Conservation (phyloP, 2,797 vertebrate genomes). For the Bradypodion ventrale region DNA sequence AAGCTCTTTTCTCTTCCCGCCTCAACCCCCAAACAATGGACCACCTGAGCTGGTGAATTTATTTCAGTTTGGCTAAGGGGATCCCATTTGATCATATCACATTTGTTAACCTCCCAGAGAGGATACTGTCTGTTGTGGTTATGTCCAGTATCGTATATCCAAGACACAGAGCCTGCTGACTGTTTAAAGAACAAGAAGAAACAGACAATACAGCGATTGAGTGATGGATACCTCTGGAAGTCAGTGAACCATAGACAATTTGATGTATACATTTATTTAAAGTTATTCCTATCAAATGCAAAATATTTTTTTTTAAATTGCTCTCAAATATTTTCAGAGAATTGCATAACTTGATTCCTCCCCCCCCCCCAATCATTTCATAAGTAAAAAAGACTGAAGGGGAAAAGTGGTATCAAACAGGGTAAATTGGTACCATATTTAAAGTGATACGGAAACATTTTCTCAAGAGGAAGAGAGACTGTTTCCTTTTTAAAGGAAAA, state of each 20-base stretch:
- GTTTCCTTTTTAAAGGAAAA: too few relatives aligned
- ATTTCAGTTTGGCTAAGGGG: slow-evolving; percentile 70
- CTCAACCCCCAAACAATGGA: slow-evolving; percentile 50
- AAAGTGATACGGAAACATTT: neutral
- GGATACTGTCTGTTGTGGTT: slow-evolving; percentile 56
- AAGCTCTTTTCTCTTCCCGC: slow-evolving; percentile 66
- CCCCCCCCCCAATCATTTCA: slow-evolving; percentile 1
- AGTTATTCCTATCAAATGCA: neutral
- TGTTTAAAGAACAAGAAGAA: slow-evolving; percentile 55
- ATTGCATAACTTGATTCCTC: slow-evolving; percentile 13
- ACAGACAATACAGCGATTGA: slow-evolving; percentile 49
- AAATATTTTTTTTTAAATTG: neutral
- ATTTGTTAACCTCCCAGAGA: slow-evolving; percentile 67
- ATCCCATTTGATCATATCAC: slow-evolving; percentile 66
- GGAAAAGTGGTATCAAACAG: neutral
- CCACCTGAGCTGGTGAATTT: slow-evolving; percentile 62
- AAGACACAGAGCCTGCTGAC: slow-evolving; percentile 45
- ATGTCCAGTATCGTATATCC: slow-evolving; percentile 60
- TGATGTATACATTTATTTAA: neutral
- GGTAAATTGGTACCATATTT: neutral
- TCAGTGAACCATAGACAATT: slow-evolving; percentile 15
- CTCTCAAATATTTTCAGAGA: slow-evolving; percentile 15
- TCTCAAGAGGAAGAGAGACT: neutral
- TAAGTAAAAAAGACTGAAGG: too few relatives aligned
- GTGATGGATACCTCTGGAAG: neutral